Evolutionary conservation across 2,888 invertebrate genomes (phyloP).

Genomic region (Maniola hyperantus): DNA sequence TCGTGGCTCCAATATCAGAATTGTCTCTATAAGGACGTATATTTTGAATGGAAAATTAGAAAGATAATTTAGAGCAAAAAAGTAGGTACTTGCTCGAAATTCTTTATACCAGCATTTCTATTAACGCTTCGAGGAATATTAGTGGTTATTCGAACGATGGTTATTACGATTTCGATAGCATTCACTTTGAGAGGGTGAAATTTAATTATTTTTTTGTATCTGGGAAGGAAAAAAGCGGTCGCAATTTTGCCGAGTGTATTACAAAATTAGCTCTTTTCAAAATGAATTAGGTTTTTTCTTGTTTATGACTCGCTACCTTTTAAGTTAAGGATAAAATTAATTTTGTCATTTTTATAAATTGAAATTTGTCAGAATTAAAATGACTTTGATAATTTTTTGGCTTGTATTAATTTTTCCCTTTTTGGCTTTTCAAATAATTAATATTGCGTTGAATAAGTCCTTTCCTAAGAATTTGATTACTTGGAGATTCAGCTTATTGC

Average conservation of each 20-base stretch:
- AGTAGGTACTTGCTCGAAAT: conserved; percentile 10
- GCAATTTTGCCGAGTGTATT: conserved; percentile 10
- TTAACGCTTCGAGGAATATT: conserved; percentile 15
- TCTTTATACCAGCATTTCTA: conserved; percentile 18
- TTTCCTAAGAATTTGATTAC: background rate
- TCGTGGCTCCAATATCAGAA: background rate
- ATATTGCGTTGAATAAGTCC: background rate
- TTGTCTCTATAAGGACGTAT: conserved; percentile 19
- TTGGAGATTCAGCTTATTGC: too few relatives aligned
- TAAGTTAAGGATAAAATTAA: conserved; percentile 3
- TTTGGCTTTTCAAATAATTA: background rate
- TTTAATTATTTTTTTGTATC: conserved; percentile 18
- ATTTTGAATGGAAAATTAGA: conserved; percentile 21
- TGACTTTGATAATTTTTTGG: background rate
- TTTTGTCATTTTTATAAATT: conserved; percentile 15
- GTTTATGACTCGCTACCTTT: conserved; percentile 1
- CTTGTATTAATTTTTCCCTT: background rate
- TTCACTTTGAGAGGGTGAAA: conserved; percentile 16
- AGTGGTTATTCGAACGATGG: conserved; percentile 10
- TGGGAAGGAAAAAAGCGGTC: conserved; percentile 10
- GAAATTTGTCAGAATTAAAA: background rate
- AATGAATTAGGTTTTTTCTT: conserved; percentile 2
- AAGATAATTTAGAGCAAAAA: conserved; percentile 8
- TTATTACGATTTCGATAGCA: conserved; percentile 13
- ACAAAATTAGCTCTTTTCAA: conserved; percentile 5